Percentiles rank a stretch among this genome's conserved stretches.
Conservation (phyloP, 2,113 vertebrate species). For the Scortum barcoo region DNA sequence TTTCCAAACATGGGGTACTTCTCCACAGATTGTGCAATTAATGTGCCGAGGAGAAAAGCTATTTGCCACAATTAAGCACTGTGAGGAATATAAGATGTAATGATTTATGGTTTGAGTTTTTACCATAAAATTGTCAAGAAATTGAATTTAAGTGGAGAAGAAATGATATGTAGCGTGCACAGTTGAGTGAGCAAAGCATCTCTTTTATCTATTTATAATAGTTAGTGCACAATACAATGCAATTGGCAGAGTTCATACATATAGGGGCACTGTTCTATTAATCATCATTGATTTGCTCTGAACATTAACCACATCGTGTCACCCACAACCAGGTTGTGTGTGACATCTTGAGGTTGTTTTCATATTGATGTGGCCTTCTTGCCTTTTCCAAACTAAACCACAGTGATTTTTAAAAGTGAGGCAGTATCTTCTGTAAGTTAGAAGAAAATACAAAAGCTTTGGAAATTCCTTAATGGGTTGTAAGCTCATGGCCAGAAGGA, state of each 20-base stretch:
- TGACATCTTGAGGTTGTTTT: background rate
- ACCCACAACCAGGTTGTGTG: background rate
- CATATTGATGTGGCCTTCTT: background rate
- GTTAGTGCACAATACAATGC: background rate
- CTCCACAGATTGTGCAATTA: conserved; percentile 34
- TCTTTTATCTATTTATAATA: background rate
- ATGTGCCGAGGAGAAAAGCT: conserved; percentile 25
- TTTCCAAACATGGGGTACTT: conserved; percentile 18
- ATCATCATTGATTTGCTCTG: background rate
- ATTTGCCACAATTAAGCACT: conserved; percentile 11
- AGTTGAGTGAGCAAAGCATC: background rate
- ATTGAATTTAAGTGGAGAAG: background rate
- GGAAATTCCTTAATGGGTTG: background rate
- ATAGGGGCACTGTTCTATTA: background rate
- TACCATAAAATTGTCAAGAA: background rate
- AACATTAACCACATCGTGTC: conserved; percentile 4
- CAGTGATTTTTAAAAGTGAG: background rate
- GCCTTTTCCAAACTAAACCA: background rate
- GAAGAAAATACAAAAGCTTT: background rate
- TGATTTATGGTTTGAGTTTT: background rate
- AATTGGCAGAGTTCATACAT: background rate
- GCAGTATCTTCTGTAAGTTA: background rate
- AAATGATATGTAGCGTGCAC: background rate
- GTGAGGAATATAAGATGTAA: conserved; percentile 5
- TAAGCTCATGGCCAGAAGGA: background rate